Evolutionary conservation across 53 echinoderm and acorn worm species (phyloP).

Genomic region (Holothuria leucospilota): DNA sequence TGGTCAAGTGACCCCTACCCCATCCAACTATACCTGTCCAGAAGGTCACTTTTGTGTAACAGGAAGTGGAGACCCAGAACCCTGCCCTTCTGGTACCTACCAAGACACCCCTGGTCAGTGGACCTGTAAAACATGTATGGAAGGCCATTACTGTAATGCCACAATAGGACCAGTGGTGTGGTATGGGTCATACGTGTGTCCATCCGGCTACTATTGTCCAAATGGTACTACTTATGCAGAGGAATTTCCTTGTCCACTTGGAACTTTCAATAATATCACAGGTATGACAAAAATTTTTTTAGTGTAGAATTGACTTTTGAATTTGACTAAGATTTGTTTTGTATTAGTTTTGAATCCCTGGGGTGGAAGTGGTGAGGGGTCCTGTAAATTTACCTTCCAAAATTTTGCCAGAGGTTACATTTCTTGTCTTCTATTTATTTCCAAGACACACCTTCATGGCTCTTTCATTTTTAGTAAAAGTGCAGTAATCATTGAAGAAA

Average conservation of each 20-base stretch:
- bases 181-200: constrained; percentile 87
- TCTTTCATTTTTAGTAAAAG: too few species aligned
- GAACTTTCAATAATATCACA: constrained; percentile 95
- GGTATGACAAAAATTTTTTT: constrained; percentile 47
- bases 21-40: constrained; percentile 79
- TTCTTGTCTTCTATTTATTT: too few species aligned
- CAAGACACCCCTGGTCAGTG: constrained; percentile 85
- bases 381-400: too few species aligned
- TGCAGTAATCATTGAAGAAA: too few species aligned
- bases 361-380: too few species aligned
- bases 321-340: too few species aligned
- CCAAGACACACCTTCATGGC: too few species aligned
- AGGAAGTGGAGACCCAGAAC: constrained; percentile 80
- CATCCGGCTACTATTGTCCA: constrained; percentile 91
- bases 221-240: constrained; percentile 91
- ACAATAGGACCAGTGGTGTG: constrained; percentile 95
- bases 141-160: constrained; percentile 92
- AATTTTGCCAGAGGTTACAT: too few species aligned
- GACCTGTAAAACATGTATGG: constrained; percentile 87
- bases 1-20: constrained; percentile 81
- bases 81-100: constrained; percentile 92
- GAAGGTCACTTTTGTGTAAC: constrained; percentile 88
- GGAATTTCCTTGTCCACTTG: constrained; percentile 81
- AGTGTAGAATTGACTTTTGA: too few species aligned
- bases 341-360: too few species aligned